A percentile compares a stretch with the other conserved stretches of the same genome.
Evolutionary conservation across 2,888 invertebrate species (phyloP).

Genomic region (Smittia sp.): DNA sequence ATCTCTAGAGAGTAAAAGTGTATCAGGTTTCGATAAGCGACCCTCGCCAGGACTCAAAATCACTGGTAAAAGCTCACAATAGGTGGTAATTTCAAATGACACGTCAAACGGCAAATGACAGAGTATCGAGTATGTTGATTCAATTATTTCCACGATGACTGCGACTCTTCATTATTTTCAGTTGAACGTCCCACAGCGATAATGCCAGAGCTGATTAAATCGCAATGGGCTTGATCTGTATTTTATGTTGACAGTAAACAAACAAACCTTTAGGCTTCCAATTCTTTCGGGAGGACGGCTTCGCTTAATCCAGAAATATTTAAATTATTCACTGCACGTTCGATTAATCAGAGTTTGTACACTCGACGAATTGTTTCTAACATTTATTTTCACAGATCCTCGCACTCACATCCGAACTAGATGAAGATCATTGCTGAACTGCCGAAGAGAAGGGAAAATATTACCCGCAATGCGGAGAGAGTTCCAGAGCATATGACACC

Average conservation of each 20-base stretch:
- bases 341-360: not conserved
- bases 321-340: too few relatives aligned
- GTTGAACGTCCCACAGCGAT: not conserved
- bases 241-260: not conserved
- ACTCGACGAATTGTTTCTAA: not conserved
- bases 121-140: not conserved
- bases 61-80: conserved; percentile 13
- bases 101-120: conserved; percentile 1
- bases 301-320: too few relatives aligned
- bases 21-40: not conserved
- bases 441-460: not conserved
- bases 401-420: not conserved
- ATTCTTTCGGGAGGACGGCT: too few relatives aligned
- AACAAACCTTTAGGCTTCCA: too few relatives aligned
- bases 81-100: conserved; percentile 28
- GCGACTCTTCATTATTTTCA: not conserved
- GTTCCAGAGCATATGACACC: not conserved
- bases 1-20: conserved; percentile 12
- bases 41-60: not conserved
- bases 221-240: not conserved
- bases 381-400: not conserved
- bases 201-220: not conserved
- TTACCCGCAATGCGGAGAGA: too few relatives aligned
- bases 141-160: not conserved
- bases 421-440: not conserved